A percentile compares a stretch with the other conserved stretches of the same genome.
These are phyloP conservation scores for Pseudanteris insignis DNA, from an alignment of 2,888 invertebrate genomes.

Conservation along the genomic window DNA sequence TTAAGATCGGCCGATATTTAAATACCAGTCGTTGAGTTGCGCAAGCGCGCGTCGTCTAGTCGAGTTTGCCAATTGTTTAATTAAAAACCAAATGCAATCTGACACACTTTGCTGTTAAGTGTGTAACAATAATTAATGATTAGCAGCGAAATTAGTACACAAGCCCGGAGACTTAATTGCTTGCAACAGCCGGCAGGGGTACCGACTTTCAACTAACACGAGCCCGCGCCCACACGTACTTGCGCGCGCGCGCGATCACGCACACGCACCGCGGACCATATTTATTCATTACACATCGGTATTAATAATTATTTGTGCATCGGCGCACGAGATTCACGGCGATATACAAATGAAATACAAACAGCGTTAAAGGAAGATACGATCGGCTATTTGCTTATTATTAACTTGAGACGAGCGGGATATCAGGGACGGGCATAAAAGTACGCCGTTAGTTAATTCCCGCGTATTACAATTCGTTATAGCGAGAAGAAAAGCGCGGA, in stretches of 20 bases:
- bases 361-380: no score
- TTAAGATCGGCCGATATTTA: slow-evolving; percentile 23
- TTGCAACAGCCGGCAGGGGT: slow-evolving; percentile 53
- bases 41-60: no score
- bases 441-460: no score
- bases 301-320: slow-evolving; percentile 32
- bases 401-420: no score
- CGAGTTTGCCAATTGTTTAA: slow-evolving; percentile 34
- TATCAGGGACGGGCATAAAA: no score
- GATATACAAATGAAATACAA: no score
- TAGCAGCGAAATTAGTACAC: slow-evolving; percentile 59
- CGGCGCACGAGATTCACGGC: no score
- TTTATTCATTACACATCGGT: slow-evolving; percentile 16
- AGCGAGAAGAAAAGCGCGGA: no score
- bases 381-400: no score
- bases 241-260: background rate
- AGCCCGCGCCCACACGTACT: no score
- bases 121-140: slow-evolving; percentile 51
- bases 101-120: slow-evolving; percentile 31
- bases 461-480: no score
- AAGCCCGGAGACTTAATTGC: slow-evolving; percentile 59
- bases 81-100: slow-evolving; percentile 30
- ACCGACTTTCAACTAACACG: slow-evolving; percentile 15
- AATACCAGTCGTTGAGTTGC: slow-evolving; percentile 5
- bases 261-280: background rate